Evolutionary conservation across 2,797 vertebrate genomes (phyloP).

Genomic region (Glossophaga mutica): DNA sequence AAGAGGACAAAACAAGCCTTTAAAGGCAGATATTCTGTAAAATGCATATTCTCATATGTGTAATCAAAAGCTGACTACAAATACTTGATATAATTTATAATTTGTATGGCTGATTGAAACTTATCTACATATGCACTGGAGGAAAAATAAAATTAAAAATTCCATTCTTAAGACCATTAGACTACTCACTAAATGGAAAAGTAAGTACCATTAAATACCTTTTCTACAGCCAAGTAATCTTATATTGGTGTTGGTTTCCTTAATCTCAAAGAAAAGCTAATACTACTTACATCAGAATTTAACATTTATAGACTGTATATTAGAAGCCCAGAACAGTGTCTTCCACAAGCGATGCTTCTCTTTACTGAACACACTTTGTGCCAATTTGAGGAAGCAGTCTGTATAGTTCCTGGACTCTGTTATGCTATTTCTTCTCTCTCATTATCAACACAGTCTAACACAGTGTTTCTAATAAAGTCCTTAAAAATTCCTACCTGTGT

Average conservation of each 20-base stretch:
- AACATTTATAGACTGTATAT: not conserved
- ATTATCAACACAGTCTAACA: constrained; percentile 3
- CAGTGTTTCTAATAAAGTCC: not conserved
- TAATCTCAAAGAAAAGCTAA: constrained; percentile 32
- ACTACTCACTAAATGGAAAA: constrained; percentile 24
- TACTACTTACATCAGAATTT: not conserved
- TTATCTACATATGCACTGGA: not conserved
- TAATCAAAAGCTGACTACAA: not conserved
- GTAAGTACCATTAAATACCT: not conserved
- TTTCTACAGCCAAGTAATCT: not conserved
- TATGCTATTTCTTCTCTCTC: not conserved
- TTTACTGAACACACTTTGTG: not conserved
- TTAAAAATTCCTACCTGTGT: constrained; percentile 87
- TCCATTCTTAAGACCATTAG: not conserved
- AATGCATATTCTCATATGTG: not conserved
- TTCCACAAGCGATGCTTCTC: not conserved
- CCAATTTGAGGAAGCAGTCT: not conserved
- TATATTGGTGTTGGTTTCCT: not conserved
- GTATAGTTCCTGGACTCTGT: not conserved
- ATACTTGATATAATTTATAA: not conserved
- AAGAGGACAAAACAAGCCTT: not conserved
- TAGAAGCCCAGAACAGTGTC: not conserved
- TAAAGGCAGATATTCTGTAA: not conserved
- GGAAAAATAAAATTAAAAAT: not conserved
- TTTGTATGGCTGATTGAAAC: not conserved